Evolutionary conservation across 2,888 invertebrate species (phyloP).

Genomic region (Lottia gigantea): DNA sequence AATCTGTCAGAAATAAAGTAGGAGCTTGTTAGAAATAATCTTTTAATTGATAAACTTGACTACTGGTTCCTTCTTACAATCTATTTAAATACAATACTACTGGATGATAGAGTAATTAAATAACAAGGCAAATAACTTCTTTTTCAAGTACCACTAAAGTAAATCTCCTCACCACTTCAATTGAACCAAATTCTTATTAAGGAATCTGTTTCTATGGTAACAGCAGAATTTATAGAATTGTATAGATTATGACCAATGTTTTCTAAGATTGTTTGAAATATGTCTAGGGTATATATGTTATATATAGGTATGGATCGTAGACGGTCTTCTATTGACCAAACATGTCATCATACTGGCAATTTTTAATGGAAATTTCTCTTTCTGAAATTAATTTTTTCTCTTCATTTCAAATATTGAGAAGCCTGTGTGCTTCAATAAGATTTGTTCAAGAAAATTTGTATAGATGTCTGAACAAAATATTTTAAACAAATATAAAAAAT

Average conservation of each 20-base stretch:
- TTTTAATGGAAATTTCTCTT: no score
- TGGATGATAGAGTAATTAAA: not conserved
- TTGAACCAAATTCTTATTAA: slow-evolving; percentile 6
- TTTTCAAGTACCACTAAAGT: slow-evolving; percentile 9
- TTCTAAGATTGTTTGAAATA: not conserved
- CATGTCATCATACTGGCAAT: no score
- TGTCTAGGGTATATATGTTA: not conserved
- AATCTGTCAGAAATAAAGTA: no score
- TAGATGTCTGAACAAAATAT: no score
- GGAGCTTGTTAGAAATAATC: no score
- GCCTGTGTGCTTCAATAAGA: no score
- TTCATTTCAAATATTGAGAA: no score
- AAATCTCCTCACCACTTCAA: slow-evolving; percentile 5
- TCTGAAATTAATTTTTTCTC: no score
- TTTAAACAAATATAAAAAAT: no score
- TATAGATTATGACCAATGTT: slow-evolving; percentile 7
- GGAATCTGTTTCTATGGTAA: slow-evolving; percentile 10
- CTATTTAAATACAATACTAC: not conserved
- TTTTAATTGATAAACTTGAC: no score
- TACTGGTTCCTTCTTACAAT: not conserved
- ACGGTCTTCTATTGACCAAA: no score
- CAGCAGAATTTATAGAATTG: slow-evolving; percentile 4
- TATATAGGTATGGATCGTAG: not conserved
- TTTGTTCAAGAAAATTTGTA: no score
- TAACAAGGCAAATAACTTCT: slow-evolving; percentile 8